A percentile compares a stretch with the other conserved stretches of the same genome.
Conservation (phyloP, 2,888 invertebrate species). For the Spicauda simplicius region DNA sequence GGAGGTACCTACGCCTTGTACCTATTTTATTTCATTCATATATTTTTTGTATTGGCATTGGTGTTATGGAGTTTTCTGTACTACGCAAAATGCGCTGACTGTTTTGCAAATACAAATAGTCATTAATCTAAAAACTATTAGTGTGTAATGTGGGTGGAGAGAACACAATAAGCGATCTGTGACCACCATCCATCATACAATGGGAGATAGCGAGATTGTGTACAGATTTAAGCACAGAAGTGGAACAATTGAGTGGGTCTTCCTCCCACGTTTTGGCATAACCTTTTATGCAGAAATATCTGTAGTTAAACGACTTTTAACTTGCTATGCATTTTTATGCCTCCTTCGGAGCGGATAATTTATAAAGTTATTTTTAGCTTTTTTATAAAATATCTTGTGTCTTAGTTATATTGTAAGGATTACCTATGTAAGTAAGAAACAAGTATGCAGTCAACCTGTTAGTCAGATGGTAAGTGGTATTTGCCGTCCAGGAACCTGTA, state of each 20-base stretch:
- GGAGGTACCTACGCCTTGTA: slow-evolving; percentile 14
- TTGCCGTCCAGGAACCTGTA: no score
- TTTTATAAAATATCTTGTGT: no score
- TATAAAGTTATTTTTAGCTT: not conserved
- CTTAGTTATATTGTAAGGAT: no score
- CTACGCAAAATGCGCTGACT: not conserved
- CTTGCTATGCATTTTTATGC: slow-evolving; percentile 38
- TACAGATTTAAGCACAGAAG: not conserved
- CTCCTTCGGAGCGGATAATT: slow-evolving; percentile 37
- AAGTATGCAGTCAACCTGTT: no score
- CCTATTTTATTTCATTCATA: slow-evolving; percentile 24
- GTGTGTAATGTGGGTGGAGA: not conserved
- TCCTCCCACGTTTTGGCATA: slow-evolving; percentile 40
- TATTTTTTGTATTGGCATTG: slow-evolving; percentile 6
- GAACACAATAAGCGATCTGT: slow-evolving; percentile 1
- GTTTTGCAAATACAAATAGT: not conserved
- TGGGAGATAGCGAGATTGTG: not conserved
- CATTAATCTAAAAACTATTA: slow-evolving; percentile 2
- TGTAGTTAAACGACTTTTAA: slow-evolving; percentile 37
- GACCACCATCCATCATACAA: slow-evolving; percentile 2
- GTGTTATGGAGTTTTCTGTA: slow-evolving; percentile 7
- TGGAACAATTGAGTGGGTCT: slow-evolving; percentile 10
- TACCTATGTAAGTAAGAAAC: no score
- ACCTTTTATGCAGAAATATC: slow-evolving; percentile 37
- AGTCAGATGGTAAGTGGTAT: no score